Evolutionary conservation across 2,888 invertebrate species (phyloP).

Genomic region (Cepaea hortensis): DNA sequence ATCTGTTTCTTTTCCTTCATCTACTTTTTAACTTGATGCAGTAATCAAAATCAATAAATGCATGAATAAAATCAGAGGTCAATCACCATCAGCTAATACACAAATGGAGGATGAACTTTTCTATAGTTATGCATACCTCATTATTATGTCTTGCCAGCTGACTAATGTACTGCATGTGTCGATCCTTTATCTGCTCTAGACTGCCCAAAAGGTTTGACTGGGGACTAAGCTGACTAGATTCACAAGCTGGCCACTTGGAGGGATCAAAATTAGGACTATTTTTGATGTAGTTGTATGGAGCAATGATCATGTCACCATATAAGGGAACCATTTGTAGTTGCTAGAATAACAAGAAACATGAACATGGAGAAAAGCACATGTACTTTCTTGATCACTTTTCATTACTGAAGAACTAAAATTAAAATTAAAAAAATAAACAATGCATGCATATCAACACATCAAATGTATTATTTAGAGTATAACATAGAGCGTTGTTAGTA

Average conservation of each 20-base stretch:
- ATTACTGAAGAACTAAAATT: no score
- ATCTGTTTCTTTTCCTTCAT: no score
- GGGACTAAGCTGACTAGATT: constrained; percentile 87
- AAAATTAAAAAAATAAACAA: no score
- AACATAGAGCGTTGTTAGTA: no score
- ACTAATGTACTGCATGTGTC: constrained; percentile 97
- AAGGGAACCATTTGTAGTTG: constrained; percentile 78
- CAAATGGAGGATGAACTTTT: neutral
- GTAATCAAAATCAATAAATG: no score
- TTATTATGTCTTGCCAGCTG: constrained; percentile 93
- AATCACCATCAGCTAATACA: no score
- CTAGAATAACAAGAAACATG: constrained; percentile 54
- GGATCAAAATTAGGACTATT: constrained; percentile 77
- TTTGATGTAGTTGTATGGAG: constrained; percentile 97
- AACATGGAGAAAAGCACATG: neutral
- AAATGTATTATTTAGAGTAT: no score
- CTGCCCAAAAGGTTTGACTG: constrained; percentile 90
- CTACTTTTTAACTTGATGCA: no score
- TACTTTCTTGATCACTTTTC: no score
- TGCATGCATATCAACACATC: no score
- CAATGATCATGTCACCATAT: constrained; percentile 99
- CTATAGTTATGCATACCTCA: constrained; percentile 75
- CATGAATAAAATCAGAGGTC: no score
- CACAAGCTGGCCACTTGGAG: constrained; percentile 73
- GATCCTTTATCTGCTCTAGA: constrained; percentile 92